These are phyloP conservation scores for Sciurus carolinensis DNA, from an alignment of 2,797 vertebrate genomes.

Conservation along the genomic window DNA sequence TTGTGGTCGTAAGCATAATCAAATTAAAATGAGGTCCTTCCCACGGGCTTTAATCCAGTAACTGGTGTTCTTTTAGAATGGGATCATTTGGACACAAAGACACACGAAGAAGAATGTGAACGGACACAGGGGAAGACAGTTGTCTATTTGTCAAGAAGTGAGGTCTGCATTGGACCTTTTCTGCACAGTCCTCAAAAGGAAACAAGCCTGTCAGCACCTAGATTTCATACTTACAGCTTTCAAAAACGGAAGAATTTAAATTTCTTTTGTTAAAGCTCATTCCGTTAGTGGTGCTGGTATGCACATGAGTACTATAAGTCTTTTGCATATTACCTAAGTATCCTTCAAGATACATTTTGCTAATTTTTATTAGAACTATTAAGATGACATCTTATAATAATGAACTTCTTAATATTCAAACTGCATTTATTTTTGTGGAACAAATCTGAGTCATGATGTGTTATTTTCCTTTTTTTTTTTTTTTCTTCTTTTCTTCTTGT, in stretches of 20 bases:
- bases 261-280: neutral
- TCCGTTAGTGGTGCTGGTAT: neutral
- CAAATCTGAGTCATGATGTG: neutral
- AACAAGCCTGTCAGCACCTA: neutral
- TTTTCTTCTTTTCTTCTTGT: neutral
- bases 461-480: neutral
- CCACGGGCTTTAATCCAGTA: neutral
- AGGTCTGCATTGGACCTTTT: neutral
- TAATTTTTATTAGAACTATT: neutral
- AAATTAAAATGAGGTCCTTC: neutral
- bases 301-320: neutral
- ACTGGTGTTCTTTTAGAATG: neutral
- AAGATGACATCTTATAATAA: neutral
- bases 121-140: neutral
- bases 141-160: neutral
- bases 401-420: neutral
- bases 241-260: neutral
- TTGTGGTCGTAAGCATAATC: neutral
- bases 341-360: neutral
- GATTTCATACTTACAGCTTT: neutral
- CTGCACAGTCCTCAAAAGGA: neutral
- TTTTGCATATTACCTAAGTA: neutral
- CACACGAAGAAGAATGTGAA: neutral
- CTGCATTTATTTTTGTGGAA: neutral
- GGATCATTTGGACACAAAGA: neutral